Evolutionary conservation across 2,797 vertebrate genomes (phyloP), one percentile per base, ranked within the genome.

Genomic region (Pyrocephalus nanus): DNA sequence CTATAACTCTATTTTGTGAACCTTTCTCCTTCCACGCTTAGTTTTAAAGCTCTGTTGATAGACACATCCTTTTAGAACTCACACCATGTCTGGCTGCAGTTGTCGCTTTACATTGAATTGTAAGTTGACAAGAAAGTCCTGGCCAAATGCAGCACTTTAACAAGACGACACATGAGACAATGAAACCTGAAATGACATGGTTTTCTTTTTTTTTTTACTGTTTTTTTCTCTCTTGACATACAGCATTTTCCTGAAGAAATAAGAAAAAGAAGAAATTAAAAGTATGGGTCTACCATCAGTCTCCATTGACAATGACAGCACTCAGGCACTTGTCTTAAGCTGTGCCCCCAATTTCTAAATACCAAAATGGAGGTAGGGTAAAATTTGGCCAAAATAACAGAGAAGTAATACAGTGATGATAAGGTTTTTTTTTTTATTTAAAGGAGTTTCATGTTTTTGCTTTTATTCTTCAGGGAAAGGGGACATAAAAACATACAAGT

Each of bases 71-170:
- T 93, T 93, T 71, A 91, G 76, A 92, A 80, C 73, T 90, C 79
- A 88, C 71, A 92, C 76, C 19, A 42, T 86, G 70, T 92, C 70
- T 95, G 64, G 29, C 76, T 85, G 83, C 64, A 92, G 73, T 94
- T 96, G 92, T 97, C 93, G 94, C 53, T 90, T 95, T 88, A 62
- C 88, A 94, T 66, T 92, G 88, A 94, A 90, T 87, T 87, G 38
- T 65, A 87, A 85, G 55, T 88, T 92, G 92, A 96, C 72, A 81
- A 90, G 81, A 82, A 91, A 95, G 76, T 92, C 51, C 43, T 58
- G 86, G 72, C 61, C 65, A 90, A 96, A 85, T 62, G 51, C 51
- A 84, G 58, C 64, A 70, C 51, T 92, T 95, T 84, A 94, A 91
- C 67, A 88, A 92, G 83, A 84, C 0, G 8, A 77, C 57, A 86